Conservation (phyloP, 1,140 invertebrate species). For the Harpegnathos saltator region DNA sequence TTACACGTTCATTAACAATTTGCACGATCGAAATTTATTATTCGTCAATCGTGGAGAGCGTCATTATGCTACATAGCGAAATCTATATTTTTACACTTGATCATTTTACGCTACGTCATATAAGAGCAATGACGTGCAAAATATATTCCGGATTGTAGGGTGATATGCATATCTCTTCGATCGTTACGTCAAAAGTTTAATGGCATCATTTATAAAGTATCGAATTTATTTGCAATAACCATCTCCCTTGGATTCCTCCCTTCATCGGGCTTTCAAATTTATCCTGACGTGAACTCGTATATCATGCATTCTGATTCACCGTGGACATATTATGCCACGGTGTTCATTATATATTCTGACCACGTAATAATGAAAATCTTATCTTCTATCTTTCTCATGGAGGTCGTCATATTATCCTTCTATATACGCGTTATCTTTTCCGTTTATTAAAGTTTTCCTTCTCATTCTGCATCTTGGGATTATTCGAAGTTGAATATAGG, state of each 20-base stretch:
- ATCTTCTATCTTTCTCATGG: not conserved
- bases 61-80: not conserved
- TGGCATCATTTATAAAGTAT: not conserved
- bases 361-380: slow-evolving; percentile 34
- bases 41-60: not conserved
- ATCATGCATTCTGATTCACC: slow-evolving; percentile 17
- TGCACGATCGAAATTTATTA: slow-evolving; percentile 3
- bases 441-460: not conserved
- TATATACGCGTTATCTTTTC: not conserved
- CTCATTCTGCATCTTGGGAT: not conserved
- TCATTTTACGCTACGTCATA: not conserved
- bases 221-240: not conserved
- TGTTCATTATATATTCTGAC: slow-evolving; percentile 1
- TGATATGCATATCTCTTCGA: not conserved
- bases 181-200: not conserved
- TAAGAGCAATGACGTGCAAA: not conserved
- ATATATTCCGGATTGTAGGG: not conserved
- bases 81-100: not conserved
- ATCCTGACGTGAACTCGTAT: not conserved
- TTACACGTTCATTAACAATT: slow-evolving; percentile 32
- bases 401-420: not conserved
- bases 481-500: not conserved
- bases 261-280: not conserved
- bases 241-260: not conserved
- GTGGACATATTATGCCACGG: not conserved